Evolutionary conservation across 2,797 vertebrate species (phyloP).

Genomic region (Pitangus sulphuratus): DNA sequence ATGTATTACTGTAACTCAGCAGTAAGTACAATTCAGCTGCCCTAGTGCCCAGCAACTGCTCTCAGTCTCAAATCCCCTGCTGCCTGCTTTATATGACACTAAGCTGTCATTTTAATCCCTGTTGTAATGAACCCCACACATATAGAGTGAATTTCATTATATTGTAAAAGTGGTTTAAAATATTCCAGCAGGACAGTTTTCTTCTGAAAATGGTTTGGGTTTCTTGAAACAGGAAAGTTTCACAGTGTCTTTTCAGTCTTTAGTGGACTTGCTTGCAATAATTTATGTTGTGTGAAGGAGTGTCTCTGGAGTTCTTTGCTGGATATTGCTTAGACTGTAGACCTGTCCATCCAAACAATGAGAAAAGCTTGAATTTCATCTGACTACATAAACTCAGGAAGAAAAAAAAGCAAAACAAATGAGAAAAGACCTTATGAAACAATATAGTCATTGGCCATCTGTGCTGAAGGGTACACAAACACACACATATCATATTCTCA

Average conservation of each 20-base stretch:
- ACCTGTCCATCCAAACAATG: not conserved
- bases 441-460: not conserved
- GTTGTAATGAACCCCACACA: slow-evolving; percentile 49
- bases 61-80: slow-evolving; percentile 36
- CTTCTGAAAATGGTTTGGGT: not conserved
- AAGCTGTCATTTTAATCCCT: slow-evolving; percentile 57
- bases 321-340: not conserved
- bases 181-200: not conserved
- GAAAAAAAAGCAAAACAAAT: not conserved
- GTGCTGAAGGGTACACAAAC: not conserved
- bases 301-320: not conserved
- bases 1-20: slow-evolving; percentile 32
- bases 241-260: not conserved
- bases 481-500: not conserved
- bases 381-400: not conserved
- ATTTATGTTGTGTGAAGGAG: not conserved
- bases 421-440: not conserved
- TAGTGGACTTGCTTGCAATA: not conserved
- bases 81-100: slow-evolving; percentile 33
- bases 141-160: not conserved
- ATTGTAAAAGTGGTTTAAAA: not conserved
- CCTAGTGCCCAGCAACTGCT: slow-evolving; percentile 26
- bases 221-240: not conserved
- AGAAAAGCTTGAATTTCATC: not conserved
- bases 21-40: slow-evolving; percentile 33